Evolutionary conservation across 2,888 invertebrate genomes (phyloP), one percentile per base, ranked within the genome.

Genomic region (Nephrocerus scutellatus): DNA sequence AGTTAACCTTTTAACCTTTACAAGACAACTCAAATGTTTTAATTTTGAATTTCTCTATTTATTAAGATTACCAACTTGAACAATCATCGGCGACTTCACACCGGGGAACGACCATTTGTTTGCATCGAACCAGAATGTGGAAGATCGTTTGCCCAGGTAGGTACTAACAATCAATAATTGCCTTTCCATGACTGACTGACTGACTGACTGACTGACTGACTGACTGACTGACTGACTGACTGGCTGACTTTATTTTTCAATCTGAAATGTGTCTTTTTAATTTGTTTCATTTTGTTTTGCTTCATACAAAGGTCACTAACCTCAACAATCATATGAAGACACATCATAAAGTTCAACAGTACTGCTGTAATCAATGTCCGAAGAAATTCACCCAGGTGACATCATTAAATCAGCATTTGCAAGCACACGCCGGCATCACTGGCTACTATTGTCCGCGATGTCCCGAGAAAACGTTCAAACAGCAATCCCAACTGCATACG

Each of bases 321-420:
- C 51, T 69, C 9, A 69, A 69, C 48, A 69, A 69, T 50, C 69
- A 69, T 50, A 69, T 69, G 70, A 69, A 69, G 51, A 68, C 69
- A 32, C 69, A 69, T 49, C 69, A 69, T 41, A 69, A 69, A 55
- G 66, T 68, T 31, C 69, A 69, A 44, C 68, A 69, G 47, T 69
- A 68, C 41, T 67, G 67, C 46, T 69, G 69, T 51, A 69, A 67
- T 55, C 67, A 67, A 36, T 69, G 69, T 49, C 66, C 66, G 45
- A 66, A 66, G 44, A 68, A 68, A 48, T 69, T 69, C 47, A 68
- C 67, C 1, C 68, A 68, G 56, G 68, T 69, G 48, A 69, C 69
- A 45, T 68, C 69, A 41, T 54, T 69, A 32, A 69, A 69, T 55
- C 67, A 68, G 36, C 69, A 69, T 52, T 52, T 69, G 49, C 65